Percentiles rank a stretch among this genome's conserved stretches.
Conservation (phyloP, 2,888 invertebrate species). For the Acrobasis repandana region DNA sequence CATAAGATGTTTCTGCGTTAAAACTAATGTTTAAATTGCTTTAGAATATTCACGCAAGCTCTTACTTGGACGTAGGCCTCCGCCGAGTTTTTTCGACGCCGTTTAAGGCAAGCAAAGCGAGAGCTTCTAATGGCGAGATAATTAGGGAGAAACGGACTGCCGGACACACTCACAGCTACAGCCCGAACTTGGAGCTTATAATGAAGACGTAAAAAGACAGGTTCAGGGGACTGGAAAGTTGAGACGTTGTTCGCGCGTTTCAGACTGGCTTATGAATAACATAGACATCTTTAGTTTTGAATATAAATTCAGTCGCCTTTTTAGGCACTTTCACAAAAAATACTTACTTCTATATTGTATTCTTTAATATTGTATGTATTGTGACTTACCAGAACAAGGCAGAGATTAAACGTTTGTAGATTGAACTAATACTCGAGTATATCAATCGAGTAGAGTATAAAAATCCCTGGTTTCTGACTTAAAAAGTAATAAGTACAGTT, state of each 20-base stretch:
- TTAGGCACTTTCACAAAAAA: too few relatives aligned
- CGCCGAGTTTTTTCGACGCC: conserved; percentile 50
- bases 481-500: too few relatives aligned
- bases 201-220: conserved; percentile 44
- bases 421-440: too few relatives aligned
- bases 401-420: too few relatives aligned
- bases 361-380: too few relatives aligned
- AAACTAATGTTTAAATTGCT: neutral
- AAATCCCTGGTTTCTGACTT: too few relatives aligned
- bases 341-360: too few relatives aligned
- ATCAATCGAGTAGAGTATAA: too few relatives aligned
- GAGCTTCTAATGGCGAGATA: conserved; percentile 66
- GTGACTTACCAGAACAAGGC: too few relatives aligned
- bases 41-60: neutral
- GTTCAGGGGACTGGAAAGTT: conserved; percentile 13
- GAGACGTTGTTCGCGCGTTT: conserved; percentile 1
- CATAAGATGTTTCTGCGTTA: neutral
- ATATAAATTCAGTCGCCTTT: too few relatives aligned
- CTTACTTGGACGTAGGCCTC: conserved; percentile 22
- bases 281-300: too few relatives aligned
- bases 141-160: conserved; percentile 68
- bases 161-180: conserved; percentile 40
- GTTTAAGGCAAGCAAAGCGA: conserved; percentile 46
- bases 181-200: conserved; percentile 50
- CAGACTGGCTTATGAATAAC: neutral